Evolutionary conservation across 2,113 vertebrate genomes (phyloP).

Genomic region (Phoenicopterus ruber): DNA sequence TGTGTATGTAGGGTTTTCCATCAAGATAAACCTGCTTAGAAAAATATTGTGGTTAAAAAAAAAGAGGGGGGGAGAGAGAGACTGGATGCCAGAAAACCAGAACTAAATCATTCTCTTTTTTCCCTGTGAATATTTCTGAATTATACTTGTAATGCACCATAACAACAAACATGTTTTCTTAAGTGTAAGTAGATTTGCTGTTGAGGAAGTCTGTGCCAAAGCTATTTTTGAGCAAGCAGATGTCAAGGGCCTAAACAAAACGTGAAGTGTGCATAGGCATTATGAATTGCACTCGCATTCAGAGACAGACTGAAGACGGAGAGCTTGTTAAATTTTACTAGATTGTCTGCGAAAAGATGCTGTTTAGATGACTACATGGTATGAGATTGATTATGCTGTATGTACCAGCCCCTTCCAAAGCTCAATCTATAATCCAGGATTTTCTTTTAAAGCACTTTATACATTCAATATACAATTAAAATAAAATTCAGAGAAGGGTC

Average conservation of each 20-base stretch:
- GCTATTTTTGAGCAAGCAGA: slow-evolving; percentile 39
- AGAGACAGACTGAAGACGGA: not conserved
- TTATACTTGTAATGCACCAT: slow-evolving; percentile 43
- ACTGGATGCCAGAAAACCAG: slow-evolving; percentile 17
- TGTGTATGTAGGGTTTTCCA: not conserved
- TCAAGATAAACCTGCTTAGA: slow-evolving; percentile 43
- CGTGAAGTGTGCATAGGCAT: not conserved
- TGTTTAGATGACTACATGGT: accelerated
- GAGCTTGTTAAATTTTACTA: not conserved
- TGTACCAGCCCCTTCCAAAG: not conserved
- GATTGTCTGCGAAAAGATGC: not conserved
- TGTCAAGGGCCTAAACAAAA: slow-evolving; percentile 16
- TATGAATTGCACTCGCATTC: not conserved
- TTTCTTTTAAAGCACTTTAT: not conserved
- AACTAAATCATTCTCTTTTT: not conserved
- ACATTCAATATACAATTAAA: not conserved
- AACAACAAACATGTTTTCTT: slow-evolving; percentile 59
- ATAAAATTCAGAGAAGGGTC: not conserved
- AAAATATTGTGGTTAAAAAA: slow-evolving; percentile 8
- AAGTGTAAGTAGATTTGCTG: slow-evolving; percentile 45
- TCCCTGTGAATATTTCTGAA: slow-evolving; percentile 27
- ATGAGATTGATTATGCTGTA: not conserved
- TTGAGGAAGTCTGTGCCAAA: slow-evolving; percentile 38
- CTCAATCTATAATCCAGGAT: not conserved
- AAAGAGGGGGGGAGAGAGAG: not conserved